Evolutionary conservation across 1,140 invertebrate genomes (phyloP).

Genomic region (Rhagoletis zephyria): DNA sequence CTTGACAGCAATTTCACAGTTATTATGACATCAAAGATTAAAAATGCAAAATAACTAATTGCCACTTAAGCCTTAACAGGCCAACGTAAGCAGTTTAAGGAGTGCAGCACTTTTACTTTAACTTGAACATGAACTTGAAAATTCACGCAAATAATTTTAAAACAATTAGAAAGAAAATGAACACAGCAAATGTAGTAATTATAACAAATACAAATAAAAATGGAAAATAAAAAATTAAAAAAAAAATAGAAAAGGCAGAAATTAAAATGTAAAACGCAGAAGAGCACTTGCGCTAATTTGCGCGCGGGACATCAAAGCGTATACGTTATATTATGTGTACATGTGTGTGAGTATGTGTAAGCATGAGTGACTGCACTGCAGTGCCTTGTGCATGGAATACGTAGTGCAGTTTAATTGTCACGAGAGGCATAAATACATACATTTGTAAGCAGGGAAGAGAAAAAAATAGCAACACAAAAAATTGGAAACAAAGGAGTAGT

Average conservation of each 20-base stretch:
- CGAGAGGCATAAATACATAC: not conserved
- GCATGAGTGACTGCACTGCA: not conserved
- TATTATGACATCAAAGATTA: slow-evolving; percentile 10
- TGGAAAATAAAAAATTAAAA: not conserved
- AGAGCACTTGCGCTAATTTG: slow-evolving; percentile 40
- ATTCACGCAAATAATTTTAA: slow-evolving; percentile 34
- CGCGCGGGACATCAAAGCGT: slow-evolving; percentile 47
- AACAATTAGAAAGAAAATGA: slow-evolving; percentile 41
- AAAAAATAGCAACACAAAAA: not conserved
- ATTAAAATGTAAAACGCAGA: not conserved
- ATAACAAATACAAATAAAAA: slow-evolving; percentile 18
- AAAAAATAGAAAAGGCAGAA: not conserved
- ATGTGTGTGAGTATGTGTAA: not conserved
- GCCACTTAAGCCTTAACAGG: not conserved
- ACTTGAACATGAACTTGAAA: slow-evolving; percentile 50
- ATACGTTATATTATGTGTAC: not conserved
- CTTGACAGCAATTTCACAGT: not conserved
- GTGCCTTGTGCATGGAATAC: not conserved
- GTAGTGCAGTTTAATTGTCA: slow-evolving; percentile 35
- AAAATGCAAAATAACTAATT: slow-evolving; percentile 28
- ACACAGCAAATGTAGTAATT: slow-evolving; percentile 33
- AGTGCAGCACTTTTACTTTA: slow-evolving; percentile 26
- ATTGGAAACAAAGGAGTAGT: not conserved
- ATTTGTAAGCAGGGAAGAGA: not conserved
- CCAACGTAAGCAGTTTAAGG: slow-evolving; percentile 15